Conservation (phyloP, 2,888 invertebrate genomes). For the Acheta domesticus region DNA sequence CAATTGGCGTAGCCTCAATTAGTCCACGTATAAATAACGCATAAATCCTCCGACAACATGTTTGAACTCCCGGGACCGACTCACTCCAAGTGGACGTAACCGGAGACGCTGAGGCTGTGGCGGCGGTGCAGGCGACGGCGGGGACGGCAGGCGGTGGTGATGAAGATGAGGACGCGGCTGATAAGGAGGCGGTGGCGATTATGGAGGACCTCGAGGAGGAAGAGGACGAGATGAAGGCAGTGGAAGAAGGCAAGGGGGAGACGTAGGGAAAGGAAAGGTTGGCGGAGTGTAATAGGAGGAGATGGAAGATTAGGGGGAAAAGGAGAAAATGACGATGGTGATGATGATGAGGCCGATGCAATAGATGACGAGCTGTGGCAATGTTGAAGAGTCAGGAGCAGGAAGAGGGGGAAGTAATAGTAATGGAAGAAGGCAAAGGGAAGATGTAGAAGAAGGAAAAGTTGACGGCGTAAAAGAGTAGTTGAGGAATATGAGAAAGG, state of each 20-base stretch:
- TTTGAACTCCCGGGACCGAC: too few species aligned
- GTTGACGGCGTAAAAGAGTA: neutral
- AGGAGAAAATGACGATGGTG: neutral
- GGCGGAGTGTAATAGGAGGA: neutral
- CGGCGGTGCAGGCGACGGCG: too few species aligned
- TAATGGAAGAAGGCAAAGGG: neutral
- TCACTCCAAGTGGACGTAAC: too few species aligned
- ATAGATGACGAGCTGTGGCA: neutral
- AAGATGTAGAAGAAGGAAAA: neutral
- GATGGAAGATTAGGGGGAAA: neutral
- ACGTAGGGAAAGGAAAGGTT: neutral
- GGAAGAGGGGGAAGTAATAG: neutral
- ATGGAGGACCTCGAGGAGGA: neutral
- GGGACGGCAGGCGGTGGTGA: neutral
- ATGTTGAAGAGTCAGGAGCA: neutral
- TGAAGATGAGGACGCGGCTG: neutral
- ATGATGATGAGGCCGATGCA: neutral
- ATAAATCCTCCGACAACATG: too few species aligned
- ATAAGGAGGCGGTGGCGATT: neutral
- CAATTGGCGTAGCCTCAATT: too few species aligned
- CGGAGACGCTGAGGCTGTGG: too few species aligned
- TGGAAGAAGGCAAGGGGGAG: neutral
- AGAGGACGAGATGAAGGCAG: neutral
- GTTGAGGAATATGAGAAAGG: neutral
- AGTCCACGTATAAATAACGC: too few species aligned